These are phyloP conservation scores for Limnephilus marmoratus DNA, from an alignment of 2,888 invertebrate species.

Conservation along the genomic window DNA sequence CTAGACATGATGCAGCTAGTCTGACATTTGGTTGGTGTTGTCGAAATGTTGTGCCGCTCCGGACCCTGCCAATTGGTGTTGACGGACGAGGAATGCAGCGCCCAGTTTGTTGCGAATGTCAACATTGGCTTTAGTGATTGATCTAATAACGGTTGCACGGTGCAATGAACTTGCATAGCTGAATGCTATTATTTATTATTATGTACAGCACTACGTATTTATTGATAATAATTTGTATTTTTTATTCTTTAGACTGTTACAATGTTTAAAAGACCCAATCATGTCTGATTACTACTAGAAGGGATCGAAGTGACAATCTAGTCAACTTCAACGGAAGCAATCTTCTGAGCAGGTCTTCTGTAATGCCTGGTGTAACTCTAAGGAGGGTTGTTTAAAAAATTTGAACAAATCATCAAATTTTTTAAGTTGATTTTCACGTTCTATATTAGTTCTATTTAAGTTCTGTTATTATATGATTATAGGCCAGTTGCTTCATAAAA, in stretches of 20 bases:
- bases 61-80: slow-evolving; percentile 24
- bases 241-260: neutral
- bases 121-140: slow-evolving; percentile 36
- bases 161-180: slow-evolving; percentile 31
- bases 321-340: no score
- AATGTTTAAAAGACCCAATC: no score
- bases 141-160: slow-evolving; percentile 34
- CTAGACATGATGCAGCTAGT: neutral
- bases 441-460: no score
- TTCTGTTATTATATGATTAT: no score
- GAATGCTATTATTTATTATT: neutral
- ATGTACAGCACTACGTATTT: neutral
- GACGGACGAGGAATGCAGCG: slow-evolving; percentile 36
- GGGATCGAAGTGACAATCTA: no score
- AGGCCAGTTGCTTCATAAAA: no score
- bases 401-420: no score
- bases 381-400: no score
- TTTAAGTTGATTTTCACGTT: no score
- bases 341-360: no score
- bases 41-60: slow-evolving; percentile 15
- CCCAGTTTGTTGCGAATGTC: slow-evolving; percentile 22
- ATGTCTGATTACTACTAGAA: no score
- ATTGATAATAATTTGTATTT: neutral
- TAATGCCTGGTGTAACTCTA: no score
- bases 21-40: slow-evolving; percentile 24